Conservation (phyloP, 2,113 vertebrate genomes). For the Macaca nemestrina region DNA sequence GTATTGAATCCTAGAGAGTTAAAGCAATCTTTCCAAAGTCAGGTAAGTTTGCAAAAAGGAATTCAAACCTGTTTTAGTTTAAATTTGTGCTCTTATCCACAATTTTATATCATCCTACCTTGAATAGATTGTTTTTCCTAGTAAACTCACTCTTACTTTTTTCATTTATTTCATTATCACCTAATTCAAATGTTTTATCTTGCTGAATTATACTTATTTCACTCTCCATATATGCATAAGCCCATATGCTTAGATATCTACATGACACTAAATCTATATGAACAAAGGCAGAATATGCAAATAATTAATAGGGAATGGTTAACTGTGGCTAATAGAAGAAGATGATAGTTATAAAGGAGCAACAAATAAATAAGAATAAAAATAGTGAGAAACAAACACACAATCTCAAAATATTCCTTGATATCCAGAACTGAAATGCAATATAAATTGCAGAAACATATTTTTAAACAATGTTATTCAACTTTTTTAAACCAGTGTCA, state of each 20-base stretch:
- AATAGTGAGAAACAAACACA: not conserved
- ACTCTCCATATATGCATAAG: not conserved
- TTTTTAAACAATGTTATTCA: not conserved
- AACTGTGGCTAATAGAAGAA: not conserved
- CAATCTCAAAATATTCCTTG: not conserved
- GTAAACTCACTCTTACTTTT: not conserved
- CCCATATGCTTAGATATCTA: not conserved
- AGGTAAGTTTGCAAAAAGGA: not conserved
- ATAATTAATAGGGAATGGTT: not conserved
- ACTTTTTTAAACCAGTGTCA: not conserved
- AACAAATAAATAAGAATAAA: not conserved
- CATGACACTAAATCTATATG: not conserved
- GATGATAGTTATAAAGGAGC: not conserved
- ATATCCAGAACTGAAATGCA: not conserved
- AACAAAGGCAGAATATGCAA: not conserved
- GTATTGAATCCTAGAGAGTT: not conserved
- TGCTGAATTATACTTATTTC: not conserved
- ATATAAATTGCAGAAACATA: not conserved
- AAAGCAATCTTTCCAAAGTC: not conserved
- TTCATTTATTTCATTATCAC: not conserved
- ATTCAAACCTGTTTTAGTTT: not conserved
- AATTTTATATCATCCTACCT: not conserved
- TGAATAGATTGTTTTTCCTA: not conserved
- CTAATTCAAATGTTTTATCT: not conserved
- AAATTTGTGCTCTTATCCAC: not conserved